Conservation (phyloP, 2,888 invertebrate genomes). For the Seira musarum region DNA sequence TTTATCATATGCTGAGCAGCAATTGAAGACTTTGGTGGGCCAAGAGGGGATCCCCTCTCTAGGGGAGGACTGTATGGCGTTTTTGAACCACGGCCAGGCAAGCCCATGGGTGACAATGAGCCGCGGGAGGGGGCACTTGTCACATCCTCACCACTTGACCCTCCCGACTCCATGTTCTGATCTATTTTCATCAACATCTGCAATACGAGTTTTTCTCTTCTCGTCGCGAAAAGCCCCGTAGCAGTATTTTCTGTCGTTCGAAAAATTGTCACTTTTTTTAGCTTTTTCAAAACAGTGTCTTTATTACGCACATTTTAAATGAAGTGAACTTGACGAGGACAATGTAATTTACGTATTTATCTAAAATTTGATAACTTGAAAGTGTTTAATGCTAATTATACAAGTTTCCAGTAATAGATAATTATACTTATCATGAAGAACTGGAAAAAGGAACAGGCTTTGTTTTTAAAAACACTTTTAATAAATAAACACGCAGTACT, state of each 20-base stretch:
- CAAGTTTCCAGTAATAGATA: too few species aligned
- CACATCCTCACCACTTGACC: constrained; percentile 70
- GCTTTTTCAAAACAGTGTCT: not conserved
- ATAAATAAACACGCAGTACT: too few species aligned
- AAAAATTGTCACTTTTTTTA: not conserved
- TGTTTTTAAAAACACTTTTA: too few species aligned
- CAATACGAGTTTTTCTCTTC: constrained; percentile 14
- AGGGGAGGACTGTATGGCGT: constrained; percentile 67
- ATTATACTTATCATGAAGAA: too few species aligned
- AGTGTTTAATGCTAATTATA: too few species aligned
- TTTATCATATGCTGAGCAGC: constrained; percentile 85
- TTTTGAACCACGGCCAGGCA: constrained; percentile 64
- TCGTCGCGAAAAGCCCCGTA: constrained; percentile 51
- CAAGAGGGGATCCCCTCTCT: constrained; percentile 75
- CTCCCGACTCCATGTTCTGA: constrained; percentile 70
- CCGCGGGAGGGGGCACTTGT: constrained; percentile 68
- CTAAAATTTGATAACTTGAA: not conserved
- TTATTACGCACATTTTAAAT: too few species aligned
- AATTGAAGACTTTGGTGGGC: constrained; percentile 85
- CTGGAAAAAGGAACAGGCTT: too few species aligned
- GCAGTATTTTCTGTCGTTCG: not conserved
- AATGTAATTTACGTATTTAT: too few species aligned
- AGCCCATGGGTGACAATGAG: constrained; percentile 68
- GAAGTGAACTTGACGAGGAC: too few species aligned
- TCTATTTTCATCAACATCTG: constrained; percentile 70